phyloP scores from a whole-genome alignment of 2,113 vertebrate genomes.

The Salvelinus sp. region DNA sequence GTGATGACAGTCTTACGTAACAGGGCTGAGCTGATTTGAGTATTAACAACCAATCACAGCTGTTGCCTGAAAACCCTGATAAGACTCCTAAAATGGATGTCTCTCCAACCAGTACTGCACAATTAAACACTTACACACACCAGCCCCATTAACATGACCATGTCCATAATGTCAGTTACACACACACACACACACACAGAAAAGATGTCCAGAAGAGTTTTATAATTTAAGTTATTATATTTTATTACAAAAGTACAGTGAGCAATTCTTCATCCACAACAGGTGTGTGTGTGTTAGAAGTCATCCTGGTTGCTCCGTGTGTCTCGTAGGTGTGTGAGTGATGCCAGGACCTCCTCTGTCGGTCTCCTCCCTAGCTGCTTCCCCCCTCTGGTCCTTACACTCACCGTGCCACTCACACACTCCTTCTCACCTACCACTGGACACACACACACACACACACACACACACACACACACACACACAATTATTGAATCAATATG shows the following conservation, averaged over 20 bases:
- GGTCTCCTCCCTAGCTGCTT: slow-evolving; percentile 72
- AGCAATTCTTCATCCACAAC: no score
- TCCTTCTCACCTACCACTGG: slow-evolving; percentile 84
- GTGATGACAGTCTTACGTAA: slow-evolving; percentile 33
- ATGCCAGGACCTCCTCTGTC: slow-evolving; percentile 65
- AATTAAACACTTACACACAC: slow-evolving; percentile 9
- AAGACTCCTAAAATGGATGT: slow-evolving; percentile 34
- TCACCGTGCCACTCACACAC: slow-evolving; percentile 72
- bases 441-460: slow-evolving; percentile 10
- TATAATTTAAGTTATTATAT: not conserved
- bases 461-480: slow-evolving; percentile 1
- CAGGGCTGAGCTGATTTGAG: slow-evolving; percentile 18
- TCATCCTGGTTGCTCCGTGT: slow-evolving; percentile 9
- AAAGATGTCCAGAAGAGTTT: not conserved
- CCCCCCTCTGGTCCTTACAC: slow-evolving; percentile 75
- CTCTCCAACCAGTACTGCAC: slow-evolving; percentile 10
- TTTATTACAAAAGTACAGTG: slow-evolving; percentile 34
- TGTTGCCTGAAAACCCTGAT: slow-evolving; percentile 24
- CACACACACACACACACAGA: not conserved
- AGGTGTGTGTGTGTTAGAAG: slow-evolving; percentile 5
- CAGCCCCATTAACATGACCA: no score
- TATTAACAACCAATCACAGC: slow-evolving; percentile 32
- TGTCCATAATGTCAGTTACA: no score
- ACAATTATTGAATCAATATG: not conserved
- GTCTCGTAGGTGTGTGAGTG: slow-evolving; percentile 71